phyloP scores from a whole-genome alignment of 2,888 invertebrate genomes.

The Phaonia tiefii region DNA sequence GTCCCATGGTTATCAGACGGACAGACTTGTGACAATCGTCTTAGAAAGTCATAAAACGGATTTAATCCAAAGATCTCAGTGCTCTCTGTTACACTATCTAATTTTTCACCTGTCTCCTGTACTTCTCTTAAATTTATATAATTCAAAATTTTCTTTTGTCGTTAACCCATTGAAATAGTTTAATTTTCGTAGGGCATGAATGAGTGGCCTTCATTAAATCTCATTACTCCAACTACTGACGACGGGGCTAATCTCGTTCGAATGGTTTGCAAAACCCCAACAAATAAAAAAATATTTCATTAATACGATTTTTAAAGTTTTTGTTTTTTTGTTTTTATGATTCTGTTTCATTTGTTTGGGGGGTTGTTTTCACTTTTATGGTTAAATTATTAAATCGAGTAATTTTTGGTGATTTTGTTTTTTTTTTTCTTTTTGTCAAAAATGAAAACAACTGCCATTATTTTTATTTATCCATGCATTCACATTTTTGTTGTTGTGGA shows the following conservation, averaged over 20 bases:
- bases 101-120: no score
- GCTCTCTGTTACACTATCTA: no score
- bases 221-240: neutral
- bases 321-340: no score
- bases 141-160: conserved; percentile 5
- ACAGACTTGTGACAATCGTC: no score
- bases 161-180: conserved; percentile 10
- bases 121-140: no score
- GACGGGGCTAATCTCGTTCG: neutral
- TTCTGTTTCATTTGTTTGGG: neutral
- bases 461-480: conserved; percentile 32
- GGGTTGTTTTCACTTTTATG: conserved; percentile 8
- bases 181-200: neutral
- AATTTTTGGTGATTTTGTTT: conserved; percentile 7
- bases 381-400: neutral
- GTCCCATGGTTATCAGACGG: no score
- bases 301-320: neutral
- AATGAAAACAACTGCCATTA: conserved; percentile 7
- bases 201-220: conserved; percentile 39
- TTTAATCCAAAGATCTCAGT: no score
- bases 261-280: conserved; percentile 35
- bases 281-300: neutral
- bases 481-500: conserved; percentile 23
- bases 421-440: conserved; percentile 7
- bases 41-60: no score